Evolutionary conservation across 2,888 invertebrate species (phyloP).

Genomic region (Chesias legatella): DNA sequence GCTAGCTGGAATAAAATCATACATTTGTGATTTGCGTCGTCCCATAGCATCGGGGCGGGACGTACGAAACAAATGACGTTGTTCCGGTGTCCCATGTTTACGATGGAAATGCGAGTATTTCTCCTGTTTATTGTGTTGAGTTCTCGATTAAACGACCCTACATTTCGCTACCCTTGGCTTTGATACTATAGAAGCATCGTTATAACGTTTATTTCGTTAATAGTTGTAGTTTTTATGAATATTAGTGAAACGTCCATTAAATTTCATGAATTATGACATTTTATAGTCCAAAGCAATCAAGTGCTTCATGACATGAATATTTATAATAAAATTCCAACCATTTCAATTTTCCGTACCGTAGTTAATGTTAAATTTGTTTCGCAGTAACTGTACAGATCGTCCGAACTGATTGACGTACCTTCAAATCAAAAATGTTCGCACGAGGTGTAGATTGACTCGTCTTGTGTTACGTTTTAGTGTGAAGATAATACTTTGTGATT

Average conservation of each 20-base stretch:
- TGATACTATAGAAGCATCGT: constrained; percentile 1
- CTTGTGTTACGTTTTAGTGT: constrained; percentile 33
- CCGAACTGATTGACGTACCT: constrained; percentile 39
- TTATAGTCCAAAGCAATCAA: constrained; percentile 40
- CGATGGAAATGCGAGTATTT: constrained; percentile 25
- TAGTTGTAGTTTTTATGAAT: constrained; percentile 4
- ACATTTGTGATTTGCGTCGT: constrained; percentile 27
- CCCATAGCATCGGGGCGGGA: constrained; percentile 23
- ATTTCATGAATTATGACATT: constrained; percentile 10
- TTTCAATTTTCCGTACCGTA: constrained; percentile 34
- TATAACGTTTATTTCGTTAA: not conserved
- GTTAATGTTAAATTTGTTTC: constrained; percentile 48
- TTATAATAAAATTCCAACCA: constrained; percentile 28
- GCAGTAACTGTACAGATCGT: constrained; percentile 35
- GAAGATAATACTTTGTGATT: constrained; percentile 32
- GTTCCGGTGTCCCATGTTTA: constrained; percentile 29
- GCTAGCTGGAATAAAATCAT: constrained; percentile 27
- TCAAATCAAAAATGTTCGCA: constrained; percentile 62
- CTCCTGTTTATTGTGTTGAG: constrained; percentile 24
- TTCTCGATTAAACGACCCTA: constrained; percentile 7
- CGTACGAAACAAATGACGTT: constrained; percentile 32
- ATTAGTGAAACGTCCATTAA: not conserved
- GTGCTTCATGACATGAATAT: constrained; percentile 39
- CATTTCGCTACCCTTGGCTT: constrained; percentile 8
- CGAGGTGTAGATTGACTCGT: constrained; percentile 65